These are phyloP conservation scores for Willisornis vidua DNA, from an alignment of 2,113 vertebrate genomes.

Conservation along the genomic window DNA sequence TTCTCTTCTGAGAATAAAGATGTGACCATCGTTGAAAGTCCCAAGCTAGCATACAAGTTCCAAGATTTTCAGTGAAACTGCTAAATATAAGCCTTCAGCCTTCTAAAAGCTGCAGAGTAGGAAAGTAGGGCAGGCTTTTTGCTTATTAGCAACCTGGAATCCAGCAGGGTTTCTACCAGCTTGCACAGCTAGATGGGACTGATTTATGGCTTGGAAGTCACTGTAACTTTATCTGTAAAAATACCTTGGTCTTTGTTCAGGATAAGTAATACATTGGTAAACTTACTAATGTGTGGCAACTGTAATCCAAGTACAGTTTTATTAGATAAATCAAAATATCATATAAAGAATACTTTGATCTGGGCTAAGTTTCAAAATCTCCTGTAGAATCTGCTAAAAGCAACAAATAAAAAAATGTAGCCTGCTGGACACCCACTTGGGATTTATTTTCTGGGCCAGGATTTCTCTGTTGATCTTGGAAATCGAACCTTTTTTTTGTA, in stretches of 20 bases:
- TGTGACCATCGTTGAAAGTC: background rate
- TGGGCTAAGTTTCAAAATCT: background rate
- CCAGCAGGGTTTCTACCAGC: background rate
- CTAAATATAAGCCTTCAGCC: background rate
- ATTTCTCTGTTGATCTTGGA: slow-evolving; percentile 51
- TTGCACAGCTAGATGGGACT: background rate
- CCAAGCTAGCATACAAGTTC: background rate
- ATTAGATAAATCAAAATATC: background rate
- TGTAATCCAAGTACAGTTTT: background rate
- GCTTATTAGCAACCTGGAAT: background rate
- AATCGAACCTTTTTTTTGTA: background rate
- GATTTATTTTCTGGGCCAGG: slow-evolving; percentile 33
- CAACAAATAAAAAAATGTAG: slow-evolving; percentile 33
- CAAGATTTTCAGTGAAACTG: background rate
- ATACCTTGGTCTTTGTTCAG: background rate
- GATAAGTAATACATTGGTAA: background rate
- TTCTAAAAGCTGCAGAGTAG: background rate
- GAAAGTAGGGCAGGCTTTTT: background rate
- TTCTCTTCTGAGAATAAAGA: background rate
- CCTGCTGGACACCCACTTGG: background rate
- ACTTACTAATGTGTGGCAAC: background rate
- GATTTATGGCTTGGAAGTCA: background rate
- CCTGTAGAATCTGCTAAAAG: background rate
- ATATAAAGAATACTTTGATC: background rate
- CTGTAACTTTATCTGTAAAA: background rate